Evolutionary conservation across 2,888 invertebrate genomes (phyloP).

Genomic region (Syritta pipiens): DNA sequence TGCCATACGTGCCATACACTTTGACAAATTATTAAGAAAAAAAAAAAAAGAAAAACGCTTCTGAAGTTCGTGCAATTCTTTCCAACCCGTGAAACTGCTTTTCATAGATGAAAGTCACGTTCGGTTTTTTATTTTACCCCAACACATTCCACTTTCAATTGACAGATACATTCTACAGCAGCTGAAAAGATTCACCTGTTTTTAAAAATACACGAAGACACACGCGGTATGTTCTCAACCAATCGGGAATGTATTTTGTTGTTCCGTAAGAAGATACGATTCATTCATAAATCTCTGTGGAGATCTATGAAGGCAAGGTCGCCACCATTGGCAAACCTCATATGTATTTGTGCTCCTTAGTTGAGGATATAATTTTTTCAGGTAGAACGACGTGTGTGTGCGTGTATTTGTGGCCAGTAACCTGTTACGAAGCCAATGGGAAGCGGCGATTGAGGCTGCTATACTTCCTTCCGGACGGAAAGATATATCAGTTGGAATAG

Average conservation of each 20-base stretch:
- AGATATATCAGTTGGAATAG: no score
- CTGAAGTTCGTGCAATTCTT: no score
- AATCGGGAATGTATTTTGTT: constrained; percentile 3
- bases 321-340: constrained; percentile 33
- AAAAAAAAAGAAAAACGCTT: no score
- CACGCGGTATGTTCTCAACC: neutral
- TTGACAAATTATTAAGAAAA: no score
- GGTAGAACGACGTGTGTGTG: constrained; percentile 12
- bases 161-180: neutral
- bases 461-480: constrained; percentile 3
- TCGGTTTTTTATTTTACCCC: neutral
- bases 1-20: no score
- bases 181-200: no score
- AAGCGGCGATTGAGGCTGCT: constrained; percentile 10
- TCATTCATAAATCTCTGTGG: constrained; percentile 35
- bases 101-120: constrained; percentile 28
- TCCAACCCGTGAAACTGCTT: no score
- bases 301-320: neutral
- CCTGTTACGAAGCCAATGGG: constrained; percentile 55
- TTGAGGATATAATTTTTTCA: neutral
- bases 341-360: constrained; percentile 3
- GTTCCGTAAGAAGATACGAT: constrained; percentile 11
- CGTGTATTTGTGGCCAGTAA: constrained; percentile 4
- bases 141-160: no score
- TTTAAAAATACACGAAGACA: neutral